A percentile compares a stretch with the other conserved stretches of the same genome.
These are phyloP conservation scores for Talpa occidentalis DNA, from an alignment of 2,113 vertebrate genomes.

Conservation along the genomic window DNA sequence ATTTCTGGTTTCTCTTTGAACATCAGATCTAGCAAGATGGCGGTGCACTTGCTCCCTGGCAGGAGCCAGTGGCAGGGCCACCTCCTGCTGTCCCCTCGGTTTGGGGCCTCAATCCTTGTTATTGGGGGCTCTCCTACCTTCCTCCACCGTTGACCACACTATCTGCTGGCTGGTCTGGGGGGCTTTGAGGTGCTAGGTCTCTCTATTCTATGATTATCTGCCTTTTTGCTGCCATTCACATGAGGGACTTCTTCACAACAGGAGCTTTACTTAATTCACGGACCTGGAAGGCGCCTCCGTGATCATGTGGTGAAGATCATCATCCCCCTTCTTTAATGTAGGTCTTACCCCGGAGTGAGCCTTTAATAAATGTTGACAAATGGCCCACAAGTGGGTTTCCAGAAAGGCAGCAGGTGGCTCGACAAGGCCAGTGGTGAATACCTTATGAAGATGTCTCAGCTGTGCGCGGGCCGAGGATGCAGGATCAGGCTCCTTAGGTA, in stretches of 20 bases:
- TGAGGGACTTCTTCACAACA: accelerated
- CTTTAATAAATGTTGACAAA: not conserved
- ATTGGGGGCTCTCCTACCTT: not conserved
- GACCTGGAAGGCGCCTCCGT: not conserved
- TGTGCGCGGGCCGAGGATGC: not conserved
- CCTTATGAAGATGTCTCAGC: not conserved
- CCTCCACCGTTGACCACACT: not conserved
- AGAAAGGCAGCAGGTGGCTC: not conserved
- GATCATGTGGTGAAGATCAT: not conserved
- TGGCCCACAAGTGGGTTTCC: not conserved
- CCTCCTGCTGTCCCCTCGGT: accelerated
- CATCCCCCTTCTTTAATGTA: not conserved
- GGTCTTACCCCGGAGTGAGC: not conserved
- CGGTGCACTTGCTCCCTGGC: accelerated
- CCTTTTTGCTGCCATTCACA: not conserved
- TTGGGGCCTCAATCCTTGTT: not conserved
- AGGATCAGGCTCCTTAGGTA: too few species aligned
- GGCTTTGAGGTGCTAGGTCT: not conserved
- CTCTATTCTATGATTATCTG: not conserved
- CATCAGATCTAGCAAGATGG: not conserved
- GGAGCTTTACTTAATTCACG: not conserved
- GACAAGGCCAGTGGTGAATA: not conserved
- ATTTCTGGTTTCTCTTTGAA: not conserved
- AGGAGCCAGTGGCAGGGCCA: accelerated
- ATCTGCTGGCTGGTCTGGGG: not conserved